phyloP scores from a whole-genome alignment of 53 echinoderm and acorn worm species.

The Stichopus horrens region DNA sequence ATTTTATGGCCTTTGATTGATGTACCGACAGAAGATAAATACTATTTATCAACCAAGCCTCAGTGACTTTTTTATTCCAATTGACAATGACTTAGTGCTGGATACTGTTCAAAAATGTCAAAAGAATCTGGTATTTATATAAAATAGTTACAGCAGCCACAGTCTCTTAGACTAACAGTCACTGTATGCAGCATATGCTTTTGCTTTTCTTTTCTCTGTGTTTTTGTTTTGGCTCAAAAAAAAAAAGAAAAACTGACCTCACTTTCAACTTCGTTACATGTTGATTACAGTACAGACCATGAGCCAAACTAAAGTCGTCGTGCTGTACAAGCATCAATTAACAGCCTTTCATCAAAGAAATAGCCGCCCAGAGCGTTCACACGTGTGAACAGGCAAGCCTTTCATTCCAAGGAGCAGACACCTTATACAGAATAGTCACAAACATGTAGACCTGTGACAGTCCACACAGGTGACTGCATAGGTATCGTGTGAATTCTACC shows the following conservation, averaged over 20 bases:
- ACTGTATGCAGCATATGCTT: too few species aligned
- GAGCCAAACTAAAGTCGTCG: background rate
- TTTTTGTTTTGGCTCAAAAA: too few species aligned
- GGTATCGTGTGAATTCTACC: background rate
- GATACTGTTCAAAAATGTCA: too few species aligned
- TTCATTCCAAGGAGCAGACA: too few species aligned
- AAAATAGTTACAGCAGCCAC: too few species aligned
- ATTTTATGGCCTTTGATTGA: background rate
- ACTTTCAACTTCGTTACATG: background rate
- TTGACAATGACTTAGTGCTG: too few species aligned
- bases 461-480: background rate
- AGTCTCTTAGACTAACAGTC: too few species aligned
- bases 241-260: background rate
- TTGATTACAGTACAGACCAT: background rate
- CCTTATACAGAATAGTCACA: too few species aligned
- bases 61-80: too few species aligned
- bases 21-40: background rate
- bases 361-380: background rate
- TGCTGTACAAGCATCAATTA: background rate
- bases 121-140: too few species aligned
- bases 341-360: background rate
- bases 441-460: background rate
- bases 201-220: too few species aligned
- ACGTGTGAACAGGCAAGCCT: too few species aligned
- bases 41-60: background rate